Evolutionary conservation across 2,797 vertebrate species (phyloP), one percentile per base, ranked within the genome.

Genomic region (Melanogrammus aeglefinus): DNA sequence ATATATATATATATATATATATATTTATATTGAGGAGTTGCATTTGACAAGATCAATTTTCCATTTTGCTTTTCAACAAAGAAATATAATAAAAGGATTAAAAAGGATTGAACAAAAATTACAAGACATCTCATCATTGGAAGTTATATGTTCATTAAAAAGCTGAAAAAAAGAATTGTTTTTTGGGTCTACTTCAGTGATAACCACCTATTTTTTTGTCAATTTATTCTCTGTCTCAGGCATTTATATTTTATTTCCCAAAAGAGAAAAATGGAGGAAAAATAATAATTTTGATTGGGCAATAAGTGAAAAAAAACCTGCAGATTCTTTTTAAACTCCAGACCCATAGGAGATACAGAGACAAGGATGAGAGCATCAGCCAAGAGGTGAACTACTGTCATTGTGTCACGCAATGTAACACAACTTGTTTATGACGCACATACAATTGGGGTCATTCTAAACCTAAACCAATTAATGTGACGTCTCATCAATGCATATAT

Each of bases 401-500:
- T 63, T 63, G 57, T 63, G 57, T 63, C 21, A 63, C 57, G 24
- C n/a, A 63, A 7, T 63, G 8, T n/a, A 63, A 63, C 7, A 63
- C 57, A n/a, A 63, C 7, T 63, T 6, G 57, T 63, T 63, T 63
- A 21, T n/a, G 57, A 9, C 57, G 16, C 8, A 76, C 13, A 12
- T 27, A 29, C 69, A 3, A 76, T 69, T 47, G 63, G 8, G 27
- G 24, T 71, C 63, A 24, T 70, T 76, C 5, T 12, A 73, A 57
- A 73, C 31, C 0, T 6, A 1, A 57, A 16, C 13, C 0, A 51
- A 18, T 76, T 75, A 66, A 36, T 31, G 63, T 81, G 27, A 31
- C 13, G 57, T 80, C 41, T 57, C 80, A 81, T 71, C 69, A 76
- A 81, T 71, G 77, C 9, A 79, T 36, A 77, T 24, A 41, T 84